Evolutionary conservation across 2,113 vertebrate genomes (phyloP), one percentile per base, ranked within the genome.

Genomic region (Chionis minor): DNA sequence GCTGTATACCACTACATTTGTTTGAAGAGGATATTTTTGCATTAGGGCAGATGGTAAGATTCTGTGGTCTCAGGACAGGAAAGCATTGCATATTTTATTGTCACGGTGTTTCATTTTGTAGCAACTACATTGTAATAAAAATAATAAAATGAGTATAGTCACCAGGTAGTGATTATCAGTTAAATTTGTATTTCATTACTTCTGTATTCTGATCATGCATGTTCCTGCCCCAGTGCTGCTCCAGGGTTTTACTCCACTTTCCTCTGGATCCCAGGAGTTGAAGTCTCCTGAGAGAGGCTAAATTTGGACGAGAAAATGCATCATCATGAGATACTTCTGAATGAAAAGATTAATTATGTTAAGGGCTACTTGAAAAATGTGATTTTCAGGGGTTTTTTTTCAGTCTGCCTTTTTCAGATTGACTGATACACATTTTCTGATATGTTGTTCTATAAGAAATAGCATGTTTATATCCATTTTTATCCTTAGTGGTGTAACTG

Each of bases 1-100:
- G 86, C 88, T 99, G 97, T 95, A 95, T 97, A 65, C 98, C 98
- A 21, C 96, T 98, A 49, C 97, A 98, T 86, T 97, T 98, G 75
- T 97, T 97, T 88, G 98, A 98, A 95, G 98, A 97, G 95, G 98
- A 98, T 89, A 97, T 98, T 73, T 98, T 98, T 94, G 77, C 86
- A 23, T 97, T 99, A 92, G 78, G 94, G 26, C 97, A 96, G 87
- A 99, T 99, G 99, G 99, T 99, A 98, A 98, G 97, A 15, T 72
- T 81, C 55, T 84, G 4, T 61, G 49, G 35, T 88, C 38, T 95
- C 15, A 38, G 40, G 61, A 72, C 42, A 51, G 24, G 8, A 80
- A 92, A 63, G 4, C 47, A 17, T 81, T 55, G 9, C 30, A 6
- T 81, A 13, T 47, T 81, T 52, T 66, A 18, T 70, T 72, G 33